Conservation (phyloP, 1,140 invertebrate species). For the Lutraria rhynchaena region DNA sequence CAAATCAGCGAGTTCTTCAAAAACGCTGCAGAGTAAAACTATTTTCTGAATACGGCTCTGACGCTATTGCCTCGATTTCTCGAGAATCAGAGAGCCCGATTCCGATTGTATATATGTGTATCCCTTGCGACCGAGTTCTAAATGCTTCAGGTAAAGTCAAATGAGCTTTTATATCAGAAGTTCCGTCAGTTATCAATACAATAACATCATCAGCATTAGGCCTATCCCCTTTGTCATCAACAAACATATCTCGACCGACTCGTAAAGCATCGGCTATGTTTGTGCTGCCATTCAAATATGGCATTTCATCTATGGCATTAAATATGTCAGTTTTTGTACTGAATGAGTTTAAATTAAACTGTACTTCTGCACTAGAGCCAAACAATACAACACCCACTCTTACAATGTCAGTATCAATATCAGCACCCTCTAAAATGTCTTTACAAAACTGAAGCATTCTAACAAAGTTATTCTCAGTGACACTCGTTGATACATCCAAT, state of each 20-base stretch:
- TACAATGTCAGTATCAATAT: conserved; percentile 71
- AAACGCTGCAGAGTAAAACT: conserved; percentile 71
- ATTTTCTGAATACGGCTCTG: conserved; percentile 65
- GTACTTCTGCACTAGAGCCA: conserved; percentile 61
- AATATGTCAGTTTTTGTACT: conserved; percentile 46
- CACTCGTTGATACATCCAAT: conserved; percentile 76
- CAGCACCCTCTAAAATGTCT: conserved; percentile 66
- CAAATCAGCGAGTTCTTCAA: conserved; percentile 71
- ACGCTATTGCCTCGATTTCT: conserved; percentile 71
- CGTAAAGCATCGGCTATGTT: conserved; percentile 64
- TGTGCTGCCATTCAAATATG: conserved; percentile 63
- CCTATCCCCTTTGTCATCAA: conserved; percentile 62
- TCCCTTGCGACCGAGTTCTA: conserved; percentile 41
- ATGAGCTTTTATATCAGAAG: conserved; percentile 69
- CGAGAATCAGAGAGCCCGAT: conserved; percentile 70
- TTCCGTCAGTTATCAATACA: conserved; percentile 70
- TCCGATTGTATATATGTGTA: conserved; percentile 72
- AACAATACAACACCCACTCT: conserved; percentile 71
- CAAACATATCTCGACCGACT: conserved; percentile 58
- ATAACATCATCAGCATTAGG: conserved; percentile 63
- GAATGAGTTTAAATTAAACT: conserved; percentile 64
- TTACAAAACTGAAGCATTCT: conserved; percentile 72
- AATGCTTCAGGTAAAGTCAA: conserved; percentile 68
- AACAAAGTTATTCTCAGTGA: conserved; percentile 69
- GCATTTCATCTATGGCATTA: conserved; percentile 65